Evolutionary conservation across 2,888 invertebrate genomes (phyloP), one percentile per base, ranked within the genome.

Genomic region (Rhagonycha lutea): DNA sequence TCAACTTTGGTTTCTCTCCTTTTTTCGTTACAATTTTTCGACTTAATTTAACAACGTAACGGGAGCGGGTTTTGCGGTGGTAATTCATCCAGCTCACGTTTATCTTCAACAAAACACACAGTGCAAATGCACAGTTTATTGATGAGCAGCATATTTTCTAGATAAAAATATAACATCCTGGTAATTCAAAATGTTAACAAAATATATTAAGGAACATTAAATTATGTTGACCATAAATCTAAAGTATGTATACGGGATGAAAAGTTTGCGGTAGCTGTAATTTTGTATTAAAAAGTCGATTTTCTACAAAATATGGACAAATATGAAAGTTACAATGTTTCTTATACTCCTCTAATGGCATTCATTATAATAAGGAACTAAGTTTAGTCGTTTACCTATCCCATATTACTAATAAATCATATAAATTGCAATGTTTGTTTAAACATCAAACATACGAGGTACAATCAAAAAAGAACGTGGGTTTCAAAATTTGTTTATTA

Each of bases 41-140:
- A 65, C 63, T 65, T 65, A 65, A 65, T 65, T 24, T 65, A 65
- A 65, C 63, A 65, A 47, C 47, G 47, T 26, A 65, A 65, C 63
- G n/a, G 26, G 61, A 14, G 63, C 47, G 7, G 47, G 47, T 47
- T 47, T 47, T 47, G 47, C 47, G 76, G 70, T 70, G 72, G 73
- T 71, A 78, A 78, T 76, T 75, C 73, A 78, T 78, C 69, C 69
- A 29, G 69, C 71, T 73, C 73, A 71, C 73, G 72, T 73, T 47
- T 76, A 75, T 75, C 70, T 78, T 60, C 32, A 73, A 63, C 73
- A 29, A 62, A 76, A 68, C 68, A 70, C 76, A 68, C 60, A 60
- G 14, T 68, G 63, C 62, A 70, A 61, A 70, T 73, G 70, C 68
- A 73, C 73, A 68, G 29, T 68, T 61, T 61, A 73, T 70, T 73